Evolutionary conservation across 2,113 vertebrate species (phyloP).

Genomic region (Chloropsis hardwickii): DNA sequence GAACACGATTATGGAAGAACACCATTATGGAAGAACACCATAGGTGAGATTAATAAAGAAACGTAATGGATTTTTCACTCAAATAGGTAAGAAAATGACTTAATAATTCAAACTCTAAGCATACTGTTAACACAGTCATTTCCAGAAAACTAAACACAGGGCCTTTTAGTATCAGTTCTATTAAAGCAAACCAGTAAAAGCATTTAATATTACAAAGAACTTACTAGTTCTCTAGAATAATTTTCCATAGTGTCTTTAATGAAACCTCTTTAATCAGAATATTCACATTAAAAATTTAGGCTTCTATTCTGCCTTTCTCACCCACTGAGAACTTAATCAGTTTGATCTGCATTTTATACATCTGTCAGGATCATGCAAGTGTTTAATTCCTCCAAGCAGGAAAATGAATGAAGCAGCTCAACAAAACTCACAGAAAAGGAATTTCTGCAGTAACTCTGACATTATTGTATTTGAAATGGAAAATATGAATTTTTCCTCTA

Average conservation of each 20-base stretch:
- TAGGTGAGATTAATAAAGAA: not conserved
- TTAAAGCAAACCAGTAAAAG: not conserved
- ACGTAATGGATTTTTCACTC: not conserved
- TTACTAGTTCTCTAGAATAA: not conserved
- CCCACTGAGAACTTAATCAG: not conserved
- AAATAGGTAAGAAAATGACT: not conserved
- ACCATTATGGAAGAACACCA: not conserved
- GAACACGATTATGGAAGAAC: rapidly evolving
- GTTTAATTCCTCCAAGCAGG: not conserved
- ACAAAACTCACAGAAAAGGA: not conserved
- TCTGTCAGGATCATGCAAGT: not conserved
- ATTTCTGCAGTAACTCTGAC: not conserved
- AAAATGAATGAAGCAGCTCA: not conserved
- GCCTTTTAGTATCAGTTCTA: not conserved
- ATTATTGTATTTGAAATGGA: not conserved
- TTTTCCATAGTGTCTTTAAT: not conserved
- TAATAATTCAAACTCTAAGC: not conserved
- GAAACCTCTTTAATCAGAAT: not conserved
- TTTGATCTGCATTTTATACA: not conserved
- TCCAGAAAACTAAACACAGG: not conserved
- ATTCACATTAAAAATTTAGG: not conserved
- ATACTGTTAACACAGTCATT: not conserved
- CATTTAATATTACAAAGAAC: not conserved
- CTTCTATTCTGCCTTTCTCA: not conserved
- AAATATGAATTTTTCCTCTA: not conserved